A percentile compares a stretch with the other conserved stretches of the same genome.
Conservation (phyloP, 1,140 invertebrate species). For the Drosophila santomea region DNA sequence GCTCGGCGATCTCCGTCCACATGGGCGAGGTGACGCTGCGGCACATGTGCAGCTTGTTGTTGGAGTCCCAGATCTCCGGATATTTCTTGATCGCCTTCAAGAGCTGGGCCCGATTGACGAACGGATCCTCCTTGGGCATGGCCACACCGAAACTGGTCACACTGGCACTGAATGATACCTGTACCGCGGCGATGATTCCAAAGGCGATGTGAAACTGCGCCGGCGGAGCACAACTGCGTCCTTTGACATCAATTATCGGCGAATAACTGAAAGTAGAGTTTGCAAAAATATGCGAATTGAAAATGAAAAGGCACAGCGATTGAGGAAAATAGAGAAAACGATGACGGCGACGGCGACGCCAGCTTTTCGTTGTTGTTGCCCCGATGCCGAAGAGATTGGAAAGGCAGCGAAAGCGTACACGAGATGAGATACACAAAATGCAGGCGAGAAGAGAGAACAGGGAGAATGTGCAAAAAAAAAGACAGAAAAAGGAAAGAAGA, state of each 20-base stretch:
- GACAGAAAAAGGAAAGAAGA: conserved; percentile 48
- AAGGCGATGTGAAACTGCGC: conserved; percentile 45
- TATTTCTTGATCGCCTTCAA: conserved; percentile 83
- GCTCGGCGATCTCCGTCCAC: conserved; percentile 83
- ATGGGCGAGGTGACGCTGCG: conserved; percentile 82
- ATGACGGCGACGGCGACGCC: conserved; percentile 58
- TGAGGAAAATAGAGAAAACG: conserved; percentile 85
- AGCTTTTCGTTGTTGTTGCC: conserved; percentile 50
- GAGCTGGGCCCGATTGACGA: conserved; percentile 80
- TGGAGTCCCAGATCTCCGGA: conserved; percentile 83
- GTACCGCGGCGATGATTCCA: conserved; percentile 7
- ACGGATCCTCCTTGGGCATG: conserved; percentile 83
- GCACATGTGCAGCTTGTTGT: conserved; percentile 82
- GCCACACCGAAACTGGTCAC: conserved; percentile 6
- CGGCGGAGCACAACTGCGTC: conserved; percentile 82
- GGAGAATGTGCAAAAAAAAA: conserved; percentile 72
- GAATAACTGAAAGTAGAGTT: conserved; percentile 85
- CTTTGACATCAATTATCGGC: conserved; percentile 85
- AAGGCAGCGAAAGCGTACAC: conserved; percentile 80
- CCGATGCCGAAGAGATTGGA: conserved; percentile 74
- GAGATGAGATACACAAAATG: conserved; percentile 83
- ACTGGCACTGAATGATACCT: conserved; percentile 9
- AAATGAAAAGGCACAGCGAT: conserved; percentile 84
- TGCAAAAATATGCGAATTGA: conserved; percentile 84
- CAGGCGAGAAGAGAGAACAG: conserved; percentile 82